Base-by-base conservation (phyloP, 2,797 vertebrate genomes). In the Pelobates cultripes region DNA sequence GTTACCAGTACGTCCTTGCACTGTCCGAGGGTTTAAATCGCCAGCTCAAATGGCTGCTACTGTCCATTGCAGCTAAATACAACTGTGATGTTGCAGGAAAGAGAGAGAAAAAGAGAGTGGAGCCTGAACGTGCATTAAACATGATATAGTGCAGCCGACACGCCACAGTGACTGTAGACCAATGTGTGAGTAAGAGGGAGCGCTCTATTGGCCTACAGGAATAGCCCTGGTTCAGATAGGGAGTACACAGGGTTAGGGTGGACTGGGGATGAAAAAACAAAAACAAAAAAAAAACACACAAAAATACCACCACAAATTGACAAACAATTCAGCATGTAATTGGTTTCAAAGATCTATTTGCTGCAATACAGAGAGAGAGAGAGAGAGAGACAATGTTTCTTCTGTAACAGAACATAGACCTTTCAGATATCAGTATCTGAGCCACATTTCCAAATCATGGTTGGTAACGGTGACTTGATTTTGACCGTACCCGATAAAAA, bases 11-110 rank as follows among this genome's bases (percentile, higher is more conserved):
- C 83, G 94, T 97, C 93, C 96, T 94, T 88, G 95, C 95, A 93
- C 94, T 96, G 94, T 95, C 96, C 94, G 94, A 95, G 91, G 97
- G 96, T 94, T 97, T 98, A 97, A 98, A 95, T 93, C 96, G 97
- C 97, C 97, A 98, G 94, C 95, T 96, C 90, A 94, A 92, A 91
- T 93, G 96, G 93, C 96, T 95, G 94, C 94, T 95, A 97, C 93
- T 96, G 94, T 97, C 96, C 93, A 93, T 92, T 90, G 96, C 95
- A 91, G 95, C 95, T 96, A 97, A 96, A 96, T 96, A 98, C 93
- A 97, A 95, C 98, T 98, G 94, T 89, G 93, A 95, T 91, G 94
- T 92, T 87, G 93, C 92, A 92, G 92, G 91, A 92, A 90, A 93
- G 92, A 93, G 91, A 97, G 94, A 97, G 88, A 91, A 95, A 96